phyloP scores from a whole-genome alignment of 2,888 invertebrate species.

The Caenorhabditis uteleia region DNA sequence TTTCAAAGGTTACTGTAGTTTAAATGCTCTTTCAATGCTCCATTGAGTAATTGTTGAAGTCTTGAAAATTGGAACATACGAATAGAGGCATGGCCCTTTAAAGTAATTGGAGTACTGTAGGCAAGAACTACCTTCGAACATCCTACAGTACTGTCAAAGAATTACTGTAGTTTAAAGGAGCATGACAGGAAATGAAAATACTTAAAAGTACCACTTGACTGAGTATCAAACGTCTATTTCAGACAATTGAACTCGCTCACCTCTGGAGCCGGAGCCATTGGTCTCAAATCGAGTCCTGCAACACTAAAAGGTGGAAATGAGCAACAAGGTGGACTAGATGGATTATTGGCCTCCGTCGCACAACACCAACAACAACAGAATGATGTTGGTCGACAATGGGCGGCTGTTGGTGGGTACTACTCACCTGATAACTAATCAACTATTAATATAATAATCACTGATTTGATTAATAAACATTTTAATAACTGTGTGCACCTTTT shows the following conservation, averaged over 20 bases:
- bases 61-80: too few species aligned
- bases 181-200: too few species aligned
- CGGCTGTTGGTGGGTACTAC: conserved; percentile 33
- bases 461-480: conserved; percentile 4
- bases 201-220: too few species aligned
- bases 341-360: conserved; percentile 21
- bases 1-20: too few species aligned
- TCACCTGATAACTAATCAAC: conserved; percentile 4
- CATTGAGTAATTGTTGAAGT: too few species aligned
- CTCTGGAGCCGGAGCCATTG: conserved; percentile 24
- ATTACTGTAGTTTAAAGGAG: too few species aligned
- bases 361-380: conserved; percentile 6
- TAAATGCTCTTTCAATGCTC: too few species aligned
- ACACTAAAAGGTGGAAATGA: conserved; percentile 25
- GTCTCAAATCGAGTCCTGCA: conserved; percentile 23
- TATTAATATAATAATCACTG: not conserved
- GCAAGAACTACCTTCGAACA: too few species aligned
- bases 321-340: conserved; percentile 28
- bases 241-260: conserved; percentile 27
- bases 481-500: not conserved
- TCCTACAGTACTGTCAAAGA: too few species aligned
- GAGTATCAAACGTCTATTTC: not conserved
- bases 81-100: too few species aligned
- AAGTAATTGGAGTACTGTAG: too few species aligned
- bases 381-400: conserved; percentile 27